phyloP scores from a whole-genome alignment of 2,113 vertebrate species.

The Poecilia latipinna region DNA sequence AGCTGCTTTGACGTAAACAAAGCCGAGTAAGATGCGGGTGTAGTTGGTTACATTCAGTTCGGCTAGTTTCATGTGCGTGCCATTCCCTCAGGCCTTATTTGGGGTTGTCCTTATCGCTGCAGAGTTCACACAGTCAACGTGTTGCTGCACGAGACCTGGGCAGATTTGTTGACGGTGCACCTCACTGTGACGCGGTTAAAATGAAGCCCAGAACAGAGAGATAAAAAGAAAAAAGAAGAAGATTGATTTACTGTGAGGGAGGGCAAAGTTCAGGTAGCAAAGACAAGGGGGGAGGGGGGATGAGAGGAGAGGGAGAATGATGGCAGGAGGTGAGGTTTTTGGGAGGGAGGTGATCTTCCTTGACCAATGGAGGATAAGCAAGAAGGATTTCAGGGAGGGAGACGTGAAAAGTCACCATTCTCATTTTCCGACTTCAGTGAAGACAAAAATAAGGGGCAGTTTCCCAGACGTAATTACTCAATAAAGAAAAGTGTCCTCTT shows the following conservation, averaged over 20 bases:
- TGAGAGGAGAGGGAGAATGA: constrained; percentile 47
- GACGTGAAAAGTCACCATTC: constrained; percentile 50
- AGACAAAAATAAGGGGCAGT: constrained; percentile 23
- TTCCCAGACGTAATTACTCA: constrained; percentile 6
- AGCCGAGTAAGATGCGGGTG: constrained; percentile 31
- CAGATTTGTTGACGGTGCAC: constrained; percentile 40
- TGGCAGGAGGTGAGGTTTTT: constrained; percentile 63
- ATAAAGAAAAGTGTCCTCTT: not conserved
- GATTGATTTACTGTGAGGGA: not conserved
- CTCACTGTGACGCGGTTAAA: constrained; percentile 19
- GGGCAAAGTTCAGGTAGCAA: constrained; percentile 18
- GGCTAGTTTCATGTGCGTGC: constrained; percentile 51
- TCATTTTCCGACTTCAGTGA: constrained; percentile 36
- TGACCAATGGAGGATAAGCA: constrained; percentile 76
- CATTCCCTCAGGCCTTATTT: constrained; percentile 79
- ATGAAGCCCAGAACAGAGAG: constrained; percentile 19
- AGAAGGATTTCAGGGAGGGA: constrained; percentile 68
- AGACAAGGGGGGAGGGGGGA: constrained; percentile 30
- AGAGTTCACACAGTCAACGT: constrained; percentile 71
- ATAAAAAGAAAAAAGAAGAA: not conserved
- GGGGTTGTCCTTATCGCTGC: constrained; percentile 63
- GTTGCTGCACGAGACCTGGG: constrained; percentile 62
- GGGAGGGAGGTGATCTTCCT: constrained; percentile 60
- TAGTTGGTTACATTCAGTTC: constrained; percentile 55
- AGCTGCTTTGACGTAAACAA: not conserved